Base-by-base conservation (phyloP, 2,113 vertebrate species). In the Tichodroma muraria region DNA sequence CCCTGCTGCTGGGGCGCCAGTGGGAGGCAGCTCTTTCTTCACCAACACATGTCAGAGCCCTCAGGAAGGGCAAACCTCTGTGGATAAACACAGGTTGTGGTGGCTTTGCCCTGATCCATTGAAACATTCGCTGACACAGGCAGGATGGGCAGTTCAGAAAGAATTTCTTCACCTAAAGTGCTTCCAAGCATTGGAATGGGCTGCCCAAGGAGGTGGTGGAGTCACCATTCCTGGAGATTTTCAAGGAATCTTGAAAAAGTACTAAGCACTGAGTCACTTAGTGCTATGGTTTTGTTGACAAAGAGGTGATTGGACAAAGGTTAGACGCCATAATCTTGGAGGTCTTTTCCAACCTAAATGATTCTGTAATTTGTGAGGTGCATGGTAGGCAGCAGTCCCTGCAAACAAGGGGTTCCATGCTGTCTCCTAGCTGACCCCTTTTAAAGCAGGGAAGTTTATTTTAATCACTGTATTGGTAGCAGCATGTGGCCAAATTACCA, bases 111-210 rank as follows among this genome's bases (percentile, higher is more conserved):
- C 15, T 16, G 21, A 37, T 63, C 27, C 9, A 2, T 64, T 4
- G 4, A 13, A 23, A n/a, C 18, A 45, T 25, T 52, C 6, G 5
- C 71, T 38, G 50, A 18, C 4, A 13, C 0, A 2, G 47, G 59
- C 59, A 75, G 45, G 50, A 63, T 13, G 40, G 27, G 70, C 23
- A 50, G 8, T 28, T 49, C 31, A 63, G 35, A 22, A 21, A 49
- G 11, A 23, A 49, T 82, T 54, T 70, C 35, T 69, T 70, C 63
- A 33, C 49, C 6, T 7, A 4, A 49, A 50, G 40, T 4, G 16
- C 47, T 68, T 52, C 25, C 23, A 17, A 24, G 22, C 40, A 24
- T 11, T 70, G 35, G 56, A 69, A 49, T 0, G 2, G 47, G 40
- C 40, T 63, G 63, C 40, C 40, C 47, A 33, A 11, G 40, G 18